A percentile compares a stretch with the other conserved stretches of the same genome.
Conservation (phyloP, 2,797 vertebrate species). For the Dallia pectoralis region DNA sequence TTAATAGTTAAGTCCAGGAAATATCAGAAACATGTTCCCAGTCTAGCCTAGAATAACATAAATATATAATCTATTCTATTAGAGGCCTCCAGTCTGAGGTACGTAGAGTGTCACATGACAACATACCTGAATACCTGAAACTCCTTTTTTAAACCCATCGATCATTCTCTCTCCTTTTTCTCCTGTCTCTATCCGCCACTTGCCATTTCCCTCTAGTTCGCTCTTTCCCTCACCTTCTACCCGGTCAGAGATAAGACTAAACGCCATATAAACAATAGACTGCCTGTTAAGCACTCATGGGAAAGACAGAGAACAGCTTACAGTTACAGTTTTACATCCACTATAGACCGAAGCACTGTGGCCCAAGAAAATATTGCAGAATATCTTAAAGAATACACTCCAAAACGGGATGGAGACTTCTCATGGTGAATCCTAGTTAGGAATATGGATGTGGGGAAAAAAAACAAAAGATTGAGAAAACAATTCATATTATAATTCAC, state of each 20-base stretch:
- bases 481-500: background rate
- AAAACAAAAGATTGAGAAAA: background rate
- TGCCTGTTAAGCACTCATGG: too few relatives aligned
- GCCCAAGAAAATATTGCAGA: background rate
- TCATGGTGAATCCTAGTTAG: background rate
- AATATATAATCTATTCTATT: too few relatives aligned
- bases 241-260: background rate
- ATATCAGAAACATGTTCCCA: too few relatives aligned
- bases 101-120: background rate
- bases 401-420: background rate
- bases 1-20: background rate
- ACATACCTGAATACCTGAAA: background rate
- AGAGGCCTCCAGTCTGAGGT: too few relatives aligned
- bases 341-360: background rate
- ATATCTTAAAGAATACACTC: slow-evolving; percentile 18
- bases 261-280: background rate
- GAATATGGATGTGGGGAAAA: background rate
- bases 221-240: background rate
- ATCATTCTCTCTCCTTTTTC: background rate
- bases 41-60: too few relatives aligned
- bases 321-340: background rate
- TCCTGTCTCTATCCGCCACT: background rate
- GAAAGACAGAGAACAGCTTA: background rate
- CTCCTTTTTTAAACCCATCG: background rate
- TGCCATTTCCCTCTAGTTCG: too few relatives aligned